A percentile compares a stretch with the other conserved stretches of the same genome.
phyloP scores from a whole-genome alignment of 1,140 invertebrate species.

The Wiebesia pumilae region DNA sequence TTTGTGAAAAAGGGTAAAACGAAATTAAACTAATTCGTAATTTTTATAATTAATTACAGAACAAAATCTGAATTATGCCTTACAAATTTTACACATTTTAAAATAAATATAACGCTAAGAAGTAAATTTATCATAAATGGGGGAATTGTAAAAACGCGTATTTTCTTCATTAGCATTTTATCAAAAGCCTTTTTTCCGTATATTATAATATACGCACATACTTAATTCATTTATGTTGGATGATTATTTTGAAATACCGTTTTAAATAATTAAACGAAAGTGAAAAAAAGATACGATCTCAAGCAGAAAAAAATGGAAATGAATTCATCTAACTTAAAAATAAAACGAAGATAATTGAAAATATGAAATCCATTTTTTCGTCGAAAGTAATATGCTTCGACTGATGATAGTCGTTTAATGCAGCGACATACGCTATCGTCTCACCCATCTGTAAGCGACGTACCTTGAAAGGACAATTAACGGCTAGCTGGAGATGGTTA shows the following conservation, averaged over 20 bases:
- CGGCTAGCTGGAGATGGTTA: conserved; percentile 94
- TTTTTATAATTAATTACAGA: background rate
- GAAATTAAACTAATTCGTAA: background rate
- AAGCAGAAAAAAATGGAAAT: background rate
- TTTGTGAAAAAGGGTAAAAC: background rate
- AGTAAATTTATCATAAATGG: background rate
- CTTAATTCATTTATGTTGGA: background rate
- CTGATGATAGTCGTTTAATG: conserved; percentile 6
- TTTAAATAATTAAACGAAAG: too few relatives aligned
- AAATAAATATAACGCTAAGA: background rate
- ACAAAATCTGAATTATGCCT: background rate
- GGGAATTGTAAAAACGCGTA: background rate
- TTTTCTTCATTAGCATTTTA: background rate
- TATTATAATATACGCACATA: background rate
- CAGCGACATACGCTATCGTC: background rate
- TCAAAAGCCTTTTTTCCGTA: background rate
- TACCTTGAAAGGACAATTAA: conserved; percentile 92
- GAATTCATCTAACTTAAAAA: background rate
- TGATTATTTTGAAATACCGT: background rate
- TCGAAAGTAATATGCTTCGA: background rate
- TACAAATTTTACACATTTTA: background rate
- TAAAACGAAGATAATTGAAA: background rate
- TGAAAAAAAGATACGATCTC: too few relatives aligned
- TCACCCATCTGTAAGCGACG: background rate
- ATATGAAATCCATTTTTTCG: background rate